A percentile compares a stretch with the other conserved stretches of the same genome.
phyloP scores from a whole-genome alignment of 2,113 vertebrate genomes.

The Cyprinus carpio region DNA sequence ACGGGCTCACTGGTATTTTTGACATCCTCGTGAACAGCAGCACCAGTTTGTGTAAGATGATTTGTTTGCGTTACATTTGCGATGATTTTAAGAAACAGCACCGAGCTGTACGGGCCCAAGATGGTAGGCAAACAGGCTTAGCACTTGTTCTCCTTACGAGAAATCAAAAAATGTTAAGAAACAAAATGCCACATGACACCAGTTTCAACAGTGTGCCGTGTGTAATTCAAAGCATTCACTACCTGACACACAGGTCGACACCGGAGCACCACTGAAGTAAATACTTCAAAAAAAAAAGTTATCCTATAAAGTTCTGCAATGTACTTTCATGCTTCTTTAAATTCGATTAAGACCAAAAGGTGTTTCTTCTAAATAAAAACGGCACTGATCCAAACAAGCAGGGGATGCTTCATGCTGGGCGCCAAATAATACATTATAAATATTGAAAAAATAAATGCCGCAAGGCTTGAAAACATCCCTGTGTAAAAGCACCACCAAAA shows the following conservation, averaged over 20 bases:
- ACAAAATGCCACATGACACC: not conserved
- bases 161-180: not conserved
- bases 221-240: not conserved
- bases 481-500: slow-evolving; percentile 75
- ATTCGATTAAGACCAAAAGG: slow-evolving; percentile 44
- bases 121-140: slow-evolving; percentile 7
- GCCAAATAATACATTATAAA: slow-evolving; percentile 68
- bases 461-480: slow-evolving; percentile 64
- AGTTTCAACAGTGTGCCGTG: not conserved
- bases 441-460: slow-evolving; percentile 59
- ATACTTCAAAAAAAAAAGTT: not conserved
- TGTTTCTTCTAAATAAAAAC: slow-evolving; percentile 52
- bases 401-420: slow-evolving; percentile 63
- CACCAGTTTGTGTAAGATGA: slow-evolving; percentile 37
- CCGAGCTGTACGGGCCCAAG: not conserved
- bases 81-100: slow-evolving; percentile 13
- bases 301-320: slow-evolving; percentile 10
- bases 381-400: slow-evolving; percentile 56
- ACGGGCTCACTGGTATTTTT: slow-evolving; percentile 46
- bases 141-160: not conserved
- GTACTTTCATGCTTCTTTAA: slow-evolving; percentile 1
- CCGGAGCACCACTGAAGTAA: slow-evolving; percentile 26
- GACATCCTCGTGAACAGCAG: slow-evolving; percentile 36
- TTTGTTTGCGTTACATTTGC: not conserved
- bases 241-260: not conserved